A percentile compares a stretch with the other conserved stretches of the same genome.
phyloP scores from a whole-genome alignment of 2,888 invertebrate species.

The Candidula unifasciata region DNA sequence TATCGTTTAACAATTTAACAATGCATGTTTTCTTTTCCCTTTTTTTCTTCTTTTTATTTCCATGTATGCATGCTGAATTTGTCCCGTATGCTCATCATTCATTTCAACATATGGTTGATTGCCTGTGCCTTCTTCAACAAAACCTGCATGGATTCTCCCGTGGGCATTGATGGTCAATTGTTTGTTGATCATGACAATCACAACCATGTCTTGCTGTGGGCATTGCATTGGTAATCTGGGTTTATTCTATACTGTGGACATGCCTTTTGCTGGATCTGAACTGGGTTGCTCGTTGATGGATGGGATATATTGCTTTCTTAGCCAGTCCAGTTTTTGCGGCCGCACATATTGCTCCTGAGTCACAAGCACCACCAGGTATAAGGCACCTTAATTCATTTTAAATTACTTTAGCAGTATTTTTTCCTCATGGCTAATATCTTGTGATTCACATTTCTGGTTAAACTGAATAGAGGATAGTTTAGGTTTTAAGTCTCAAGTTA shows the following conservation, averaged over 20 bases:
- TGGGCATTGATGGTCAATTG: not conserved
- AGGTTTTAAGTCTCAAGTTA: too few species aligned
- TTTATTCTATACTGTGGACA: not conserved
- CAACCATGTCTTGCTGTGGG: slow-evolving; percentile 17
- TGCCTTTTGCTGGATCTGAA: not conserved
- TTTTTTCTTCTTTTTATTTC: slow-evolving; percentile 17
- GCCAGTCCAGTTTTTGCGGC: slow-evolving; percentile 26
- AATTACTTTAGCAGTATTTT: too few species aligned
- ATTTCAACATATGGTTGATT: not conserved
- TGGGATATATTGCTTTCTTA: slow-evolving; percentile 2
- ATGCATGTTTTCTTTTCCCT: slow-evolving; percentile 26
- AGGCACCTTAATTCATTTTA: too few species aligned
- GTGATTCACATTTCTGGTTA: too few species aligned
- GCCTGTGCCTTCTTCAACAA: not conserved
- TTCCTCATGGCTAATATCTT: too few species aligned
- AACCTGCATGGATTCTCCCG: slow-evolving; percentile 26
- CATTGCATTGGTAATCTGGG: slow-evolving; percentile 1
- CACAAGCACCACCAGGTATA: slow-evolving; percentile 45
- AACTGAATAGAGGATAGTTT: too few species aligned
- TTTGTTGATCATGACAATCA: not conserved
- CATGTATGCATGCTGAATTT: slow-evolving; percentile 35
- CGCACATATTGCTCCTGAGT: slow-evolving; percentile 3
- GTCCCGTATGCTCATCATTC: slow-evolving; percentile 18
- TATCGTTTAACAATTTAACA: not conserved
- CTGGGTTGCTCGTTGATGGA: not conserved